These are phyloP conservation scores for Bungarus multicinctus DNA, from an alignment of 2,113 vertebrate species.

Conservation along the genomic window DNA sequence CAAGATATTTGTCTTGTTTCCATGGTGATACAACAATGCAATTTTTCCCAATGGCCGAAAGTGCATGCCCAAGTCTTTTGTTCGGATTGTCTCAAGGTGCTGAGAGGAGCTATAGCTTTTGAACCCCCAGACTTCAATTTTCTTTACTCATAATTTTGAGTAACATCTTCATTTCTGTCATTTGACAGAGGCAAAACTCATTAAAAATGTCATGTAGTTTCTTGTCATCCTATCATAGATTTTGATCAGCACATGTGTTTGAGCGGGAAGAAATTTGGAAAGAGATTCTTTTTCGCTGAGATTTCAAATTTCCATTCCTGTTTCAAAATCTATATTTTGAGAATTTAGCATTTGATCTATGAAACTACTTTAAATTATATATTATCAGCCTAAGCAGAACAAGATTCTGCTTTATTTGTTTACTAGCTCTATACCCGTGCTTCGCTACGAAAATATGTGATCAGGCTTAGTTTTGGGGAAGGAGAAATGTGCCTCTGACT, in stretches of 20 bases:
- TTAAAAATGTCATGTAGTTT: neutral
- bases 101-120: neutral
- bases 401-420: neutral
- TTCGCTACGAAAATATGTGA: too few species aligned
- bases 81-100: neutral
- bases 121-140: neutral
- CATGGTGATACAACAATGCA: accelerated
- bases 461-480: too few species aligned
- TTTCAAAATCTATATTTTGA: neutral
- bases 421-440: neutral
- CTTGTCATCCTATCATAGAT: neutral
- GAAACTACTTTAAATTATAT: neutral
- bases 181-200: neutral
- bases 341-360: neutral
- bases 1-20: neutral
- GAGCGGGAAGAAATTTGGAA: neutral
- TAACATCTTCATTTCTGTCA: neutral
- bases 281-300: neutral
- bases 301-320: neutral
- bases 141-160: neutral
- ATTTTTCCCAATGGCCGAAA: neutral
- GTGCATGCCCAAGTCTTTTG: neutral
- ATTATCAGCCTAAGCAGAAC: neutral
- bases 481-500: too few species aligned
- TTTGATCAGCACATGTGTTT: neutral